These are phyloP conservation scores for Osmerus mordax DNA, from an alignment of 2,113 vertebrate species.

Conservation along the genomic window DNA sequence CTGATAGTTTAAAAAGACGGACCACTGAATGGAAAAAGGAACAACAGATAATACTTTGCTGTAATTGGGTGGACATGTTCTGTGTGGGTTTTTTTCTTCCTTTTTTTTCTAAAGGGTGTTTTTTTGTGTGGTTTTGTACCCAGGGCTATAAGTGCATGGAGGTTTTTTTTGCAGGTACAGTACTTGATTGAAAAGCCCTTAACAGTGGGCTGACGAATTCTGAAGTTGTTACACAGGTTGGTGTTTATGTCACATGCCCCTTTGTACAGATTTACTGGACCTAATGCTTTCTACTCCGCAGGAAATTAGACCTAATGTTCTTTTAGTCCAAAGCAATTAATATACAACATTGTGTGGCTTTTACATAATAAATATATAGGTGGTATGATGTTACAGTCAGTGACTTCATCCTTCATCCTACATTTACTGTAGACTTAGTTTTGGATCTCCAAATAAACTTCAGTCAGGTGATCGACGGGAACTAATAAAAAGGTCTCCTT, in stretches of 20 bases:
- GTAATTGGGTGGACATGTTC: constrained; percentile 48
- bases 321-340: too few relatives aligned
- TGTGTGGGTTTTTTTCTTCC: constrained; percentile 1
- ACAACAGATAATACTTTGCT: constrained; percentile 49
- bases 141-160: constrained; percentile 37
- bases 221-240: too few relatives aligned
- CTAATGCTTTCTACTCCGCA: too few relatives aligned
- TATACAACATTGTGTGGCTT: too few relatives aligned
- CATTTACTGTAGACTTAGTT: constrained; percentile 2
- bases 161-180: constrained; percentile 31
- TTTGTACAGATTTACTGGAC: too few relatives aligned
- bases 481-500: constrained; percentile 69
- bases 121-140: constrained; percentile 15
- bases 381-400: too few relatives aligned
- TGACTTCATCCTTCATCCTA: too few relatives aligned
- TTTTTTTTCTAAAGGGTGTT: too few relatives aligned
- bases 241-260: too few relatives aligned
- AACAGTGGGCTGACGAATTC: constrained; percentile 23
- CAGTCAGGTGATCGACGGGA: constrained; percentile 61
- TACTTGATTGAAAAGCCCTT: constrained; percentile 36
- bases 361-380: too few relatives aligned
- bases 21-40: constrained; percentile 45
- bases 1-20: constrained; percentile 48
- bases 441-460: constrained; percentile 26
- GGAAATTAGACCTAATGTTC: too few relatives aligned